phyloP scores from a whole-genome alignment of 2,113 vertebrate species.

The Archocentrus centrarchus region DNA sequence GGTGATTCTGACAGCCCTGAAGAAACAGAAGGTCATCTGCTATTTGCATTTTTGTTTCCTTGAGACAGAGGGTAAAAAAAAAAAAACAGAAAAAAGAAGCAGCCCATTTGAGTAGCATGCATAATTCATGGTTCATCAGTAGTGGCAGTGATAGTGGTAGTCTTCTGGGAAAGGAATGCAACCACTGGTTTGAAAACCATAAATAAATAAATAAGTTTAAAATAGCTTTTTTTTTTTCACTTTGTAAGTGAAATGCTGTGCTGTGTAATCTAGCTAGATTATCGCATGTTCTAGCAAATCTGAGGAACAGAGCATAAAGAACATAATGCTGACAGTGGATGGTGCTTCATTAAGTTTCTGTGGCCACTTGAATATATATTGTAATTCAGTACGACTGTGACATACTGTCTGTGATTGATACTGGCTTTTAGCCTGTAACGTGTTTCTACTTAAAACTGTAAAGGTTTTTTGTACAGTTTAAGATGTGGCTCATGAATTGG shows the following conservation, averaged over 20 bases:
- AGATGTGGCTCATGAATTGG: conserved; percentile 49
- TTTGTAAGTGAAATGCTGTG: too few species aligned
- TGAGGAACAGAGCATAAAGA: too few species aligned
- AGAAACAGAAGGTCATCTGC: conserved; percentile 34
- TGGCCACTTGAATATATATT: neutral
- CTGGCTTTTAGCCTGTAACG: neutral
- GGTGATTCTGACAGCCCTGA: neutral
- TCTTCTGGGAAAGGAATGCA: neutral
- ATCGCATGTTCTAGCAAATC: neutral
- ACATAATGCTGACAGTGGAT: too few species aligned
- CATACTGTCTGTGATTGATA: neutral
- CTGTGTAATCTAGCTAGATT: neutral
- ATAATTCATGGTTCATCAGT: conserved; percentile 29
- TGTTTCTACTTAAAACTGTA: conserved; percentile 18
- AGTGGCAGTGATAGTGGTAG: neutral
- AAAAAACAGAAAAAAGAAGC: neutral
- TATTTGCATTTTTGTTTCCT: conserved; percentile 42
- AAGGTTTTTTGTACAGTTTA: conserved; percentile 20
- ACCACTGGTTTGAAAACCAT: neutral
- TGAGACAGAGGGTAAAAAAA: neutral
- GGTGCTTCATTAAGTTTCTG: neutral
- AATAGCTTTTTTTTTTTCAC: neutral
- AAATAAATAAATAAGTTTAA: neutral
- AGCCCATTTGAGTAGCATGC: conserved; percentile 21
- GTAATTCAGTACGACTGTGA: neutral